Base-by-base conservation (phyloP, 1,140 invertebrate species). In the Doryteuthis pealeii region DNA sequence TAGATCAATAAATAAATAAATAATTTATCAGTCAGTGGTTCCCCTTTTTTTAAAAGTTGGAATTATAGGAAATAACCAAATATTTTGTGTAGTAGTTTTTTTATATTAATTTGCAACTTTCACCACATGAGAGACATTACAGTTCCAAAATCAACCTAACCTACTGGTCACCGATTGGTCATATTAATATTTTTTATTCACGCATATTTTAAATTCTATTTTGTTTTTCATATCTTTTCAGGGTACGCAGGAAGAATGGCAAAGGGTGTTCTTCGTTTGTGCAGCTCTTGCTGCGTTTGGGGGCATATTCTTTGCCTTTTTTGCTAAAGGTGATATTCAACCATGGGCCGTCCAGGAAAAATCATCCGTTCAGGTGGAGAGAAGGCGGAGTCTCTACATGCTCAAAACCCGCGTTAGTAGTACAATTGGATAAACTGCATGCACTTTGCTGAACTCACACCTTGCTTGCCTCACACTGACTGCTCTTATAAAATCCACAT, bases 311-410 rank as follows among this genome's bases (percentile, higher is more conserved):
- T 95, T 93, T 80, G 79, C 92, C n/a, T 76, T 93, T 66, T 94
- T 95, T 81, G 94, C 92, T 1, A 93, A 93, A 0, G 94, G 93
- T 1, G 92, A 93, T 77, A 91, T 94, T 77, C 94, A 96, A 84
- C 84, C 91, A 2, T 96, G 95, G 95, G 70, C 77, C 1, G 10
- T 68, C 15, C 22, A 68, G 10, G 31, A 68, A 31, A 30, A 32
- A 62, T 62, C 54, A 5, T 0, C 12, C 18, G 0, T 4, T 28
- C 10, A 62, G 6, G 18, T 8, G 18, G 54, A 62, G 18, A 62
- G 26, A 18, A 12, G 2, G 26, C 18, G 18, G 12, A 62, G 54
- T 62, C 10, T 62, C 18, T 28, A n/a, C 18, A 8, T 62, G 5
- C 54, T 6, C 10, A 8, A 22, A n/a, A 62, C 54, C 10, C 10